Conservation (phyloP, 2,888 invertebrate genomes). For the Ganaspis brasiliensis region DNA sequence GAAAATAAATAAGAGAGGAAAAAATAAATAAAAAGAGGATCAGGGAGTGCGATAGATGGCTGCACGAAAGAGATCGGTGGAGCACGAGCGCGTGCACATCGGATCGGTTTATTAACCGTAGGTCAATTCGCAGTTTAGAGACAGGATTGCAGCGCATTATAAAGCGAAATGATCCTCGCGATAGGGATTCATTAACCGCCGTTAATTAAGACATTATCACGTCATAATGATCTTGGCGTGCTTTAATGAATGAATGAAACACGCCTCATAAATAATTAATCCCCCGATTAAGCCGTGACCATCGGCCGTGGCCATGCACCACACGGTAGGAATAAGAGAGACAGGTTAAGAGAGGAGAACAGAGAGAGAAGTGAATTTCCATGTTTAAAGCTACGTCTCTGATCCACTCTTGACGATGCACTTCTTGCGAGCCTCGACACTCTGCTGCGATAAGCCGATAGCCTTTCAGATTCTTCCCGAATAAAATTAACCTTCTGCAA, state of each 20-base stretch:
- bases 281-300: slow-evolving; percentile 75
- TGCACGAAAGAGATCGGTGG: slow-evolving; percentile 53
- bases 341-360: slow-evolving; percentile 56
- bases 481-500: slow-evolving; percentile 1
- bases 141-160: slow-evolving; percentile 69
- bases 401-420: slow-evolving; percentile 32
- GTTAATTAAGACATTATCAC: slow-evolving; percentile 81
- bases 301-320: slow-evolving; percentile 70
- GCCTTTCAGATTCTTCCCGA: slow-evolving; percentile 38
- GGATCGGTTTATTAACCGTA: slow-evolving; percentile 76
- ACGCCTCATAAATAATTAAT: slow-evolving; percentile 81
- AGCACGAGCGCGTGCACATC: slow-evolving; percentile 66
- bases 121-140: slow-evolving; percentile 77
- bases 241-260: slow-evolving; percentile 80
- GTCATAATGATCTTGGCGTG: slow-evolving; percentile 79
- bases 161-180: slow-evolving; percentile 73
- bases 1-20: slow-evolving; percentile 51
- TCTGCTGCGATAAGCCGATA: slow-evolving; percentile 23
- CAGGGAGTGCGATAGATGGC: slow-evolving; percentile 50
- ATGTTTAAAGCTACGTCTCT: slow-evolving; percentile 48
- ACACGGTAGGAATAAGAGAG: slow-evolving; percentile 55
- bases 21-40: slow-evolving; percentile 51
- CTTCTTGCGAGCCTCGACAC: slow-evolving; percentile 29
- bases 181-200: slow-evolving; percentile 79
- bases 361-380: slow-evolving; percentile 60